Base-by-base conservation (phyloP, 2,888 invertebrate genomes). In the Caenorhabditis drosophilae region DNA sequence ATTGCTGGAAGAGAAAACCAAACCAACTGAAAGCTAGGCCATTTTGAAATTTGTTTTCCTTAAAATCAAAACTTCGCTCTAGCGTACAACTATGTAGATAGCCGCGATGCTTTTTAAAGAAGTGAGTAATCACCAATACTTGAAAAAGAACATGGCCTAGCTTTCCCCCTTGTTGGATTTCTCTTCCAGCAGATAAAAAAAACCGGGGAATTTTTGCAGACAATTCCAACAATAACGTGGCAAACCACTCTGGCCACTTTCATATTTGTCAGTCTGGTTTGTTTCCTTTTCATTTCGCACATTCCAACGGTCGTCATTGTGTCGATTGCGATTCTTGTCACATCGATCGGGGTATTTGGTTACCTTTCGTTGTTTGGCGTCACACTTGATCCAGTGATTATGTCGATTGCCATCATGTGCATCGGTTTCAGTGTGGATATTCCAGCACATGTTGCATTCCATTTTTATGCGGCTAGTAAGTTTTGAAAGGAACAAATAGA, bases 191-290 rank as follows among this genome's bases (percentile, higher is more conserved):
- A n/a, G n/a, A n/a, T n/a, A n/a, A n/a, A n/a, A n/a, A n/a, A n/a
- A n/a, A n/a, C n/a, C n/a, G n/a, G n/a, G n/a, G n/a, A n/a, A n/a
- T n/a, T 15, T 36, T 36, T 63, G 2, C 58, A 64, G 64, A 52
- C 55, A 0, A 69, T 76, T 22, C 76, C 76, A 36, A 59, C 73
- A 11, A 49, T 66, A 23, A 76, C 73, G 12, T 69, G 68, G 67
- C 73, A 76, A 50, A 58, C 67, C 2, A 60, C 62, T 1, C 49
- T 67, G 6, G 62, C 59, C 26, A 67, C 67, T 22, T 67, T 67
- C 42, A 53, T 62, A 42, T 57, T 58, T 35, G 63, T 67, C 27
- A 47, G 53, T 2, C 47, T 63, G n/a, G 63, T 67, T 40, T 53
- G 61, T 27, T 59, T 68, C 55, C 34, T 66, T n/a, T 55, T 62